Evolutionary conservation across 2,888 invertebrate species (phyloP), one percentile per base, ranked within the genome.

Genomic region (Caradrina kadenii): DNA sequence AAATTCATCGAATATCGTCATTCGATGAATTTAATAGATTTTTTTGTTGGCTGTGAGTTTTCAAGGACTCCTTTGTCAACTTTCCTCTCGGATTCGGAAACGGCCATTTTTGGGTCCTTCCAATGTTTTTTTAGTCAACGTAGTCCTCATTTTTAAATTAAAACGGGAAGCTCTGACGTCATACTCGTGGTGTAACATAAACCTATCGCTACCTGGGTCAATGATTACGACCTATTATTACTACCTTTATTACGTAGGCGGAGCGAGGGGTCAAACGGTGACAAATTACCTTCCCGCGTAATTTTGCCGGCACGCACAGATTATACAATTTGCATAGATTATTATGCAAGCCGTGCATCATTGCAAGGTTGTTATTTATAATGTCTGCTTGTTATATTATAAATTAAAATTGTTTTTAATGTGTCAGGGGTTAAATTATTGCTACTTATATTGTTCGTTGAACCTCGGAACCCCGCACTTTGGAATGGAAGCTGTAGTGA

Each of bases 301-400:
- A 80, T 82, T 82, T 61, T 52, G 69, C 66, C 66, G 76, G 75
- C 69, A 70, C 53, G 69, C 69, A 82, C 69, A 73, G 72, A 80
- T 82, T 82, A 70, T 73, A 63, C 69, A 78, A 84, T 84, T 84
- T 84, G 85, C 80, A 82, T 83, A 80, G 63, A 73, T 74, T 83
- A 81, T 79, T 78, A 66, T 45, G 52, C 45, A 63, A 80, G 49
- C 50, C 26, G 21, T 60, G 73, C 49, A 69, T 74, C 61, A 26
- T 49, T 56, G 26, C 35, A 76, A 53, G 68, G 19, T 13, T n/a
- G 22, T 59, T 49, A 45, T 69, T 26, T 55, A 31, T 21, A 50
- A 39, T 17, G 39, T 76, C 49, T 54, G 17, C n/a, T 49, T 54
- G 31, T 45, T 19, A 68, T 59, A 68, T 59, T 59, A 42, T 15